A percentile compares a stretch with the other conserved stretches of the same genome.
phyloP scores from a whole-genome alignment of 2,888 invertebrate genomes.

The Melieria crassipennis region DNA sequence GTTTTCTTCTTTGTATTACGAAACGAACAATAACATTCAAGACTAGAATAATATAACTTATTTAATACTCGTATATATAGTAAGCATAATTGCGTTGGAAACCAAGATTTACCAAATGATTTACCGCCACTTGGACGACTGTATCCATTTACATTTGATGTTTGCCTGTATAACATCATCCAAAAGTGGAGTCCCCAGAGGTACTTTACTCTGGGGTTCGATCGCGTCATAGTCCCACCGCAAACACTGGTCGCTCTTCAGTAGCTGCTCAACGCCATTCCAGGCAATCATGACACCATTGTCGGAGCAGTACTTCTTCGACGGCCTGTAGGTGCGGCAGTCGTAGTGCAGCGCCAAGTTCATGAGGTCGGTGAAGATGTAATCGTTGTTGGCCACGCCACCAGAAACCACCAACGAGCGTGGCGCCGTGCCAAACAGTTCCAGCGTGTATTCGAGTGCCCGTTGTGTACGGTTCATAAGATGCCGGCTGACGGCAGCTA shows the following conservation, averaged over 20 bases:
- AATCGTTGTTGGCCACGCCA: slow-evolving; percentile 94
- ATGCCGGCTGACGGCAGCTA: slow-evolving; percentile 79
- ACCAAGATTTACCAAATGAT: no score
- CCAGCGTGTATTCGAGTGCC: slow-evolving; percentile 79
- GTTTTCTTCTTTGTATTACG: no score
- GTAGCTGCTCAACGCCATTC: slow-evolving; percentile 87
- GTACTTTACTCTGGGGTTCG: slow-evolving; percentile 61
- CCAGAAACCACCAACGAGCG: slow-evolving; percentile 84
- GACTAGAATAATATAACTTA: no score
- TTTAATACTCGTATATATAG: no score
- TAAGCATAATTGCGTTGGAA: no score
- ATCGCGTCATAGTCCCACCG: slow-evolving; percentile 68
- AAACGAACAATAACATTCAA: no score
- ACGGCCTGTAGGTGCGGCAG: slow-evolving; percentile 79
- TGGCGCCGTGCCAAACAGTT: slow-evolving; percentile 70
- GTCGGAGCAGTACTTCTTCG: slow-evolving; percentile 90
- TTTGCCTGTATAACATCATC: slow-evolving; percentile 50
- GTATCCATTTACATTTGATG: slow-evolving; percentile 63
- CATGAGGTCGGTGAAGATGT: slow-evolving; percentile 76
- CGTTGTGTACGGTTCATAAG: slow-evolving; percentile 84
- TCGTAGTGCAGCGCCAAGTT: slow-evolving; percentile 74
- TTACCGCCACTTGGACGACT: slow-evolving; percentile 38
- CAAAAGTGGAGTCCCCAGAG: slow-evolving; percentile 50
- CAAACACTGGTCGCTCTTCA: slow-evolving; percentile 37
- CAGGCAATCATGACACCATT: slow-evolving; percentile 99